Conservation (phyloP, 2,113 vertebrate species). For the Cyprinodon variegatus region DNA sequence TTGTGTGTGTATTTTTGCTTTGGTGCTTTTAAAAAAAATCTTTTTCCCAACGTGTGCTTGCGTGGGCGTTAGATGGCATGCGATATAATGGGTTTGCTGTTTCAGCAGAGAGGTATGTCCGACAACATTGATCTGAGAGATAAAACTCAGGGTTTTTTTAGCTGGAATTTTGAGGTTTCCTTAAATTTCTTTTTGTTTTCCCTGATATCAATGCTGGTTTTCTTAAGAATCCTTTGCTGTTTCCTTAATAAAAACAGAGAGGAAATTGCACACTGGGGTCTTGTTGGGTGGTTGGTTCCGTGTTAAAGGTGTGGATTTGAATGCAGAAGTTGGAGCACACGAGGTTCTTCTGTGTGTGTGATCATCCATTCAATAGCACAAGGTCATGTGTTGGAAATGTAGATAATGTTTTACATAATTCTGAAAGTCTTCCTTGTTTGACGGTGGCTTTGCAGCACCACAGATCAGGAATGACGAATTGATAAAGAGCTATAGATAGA, state of each 20-base stretch:
- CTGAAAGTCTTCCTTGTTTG: constrained; percentile 63
- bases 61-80: constrained; percentile 37
- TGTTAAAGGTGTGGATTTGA: constrained; percentile 41
- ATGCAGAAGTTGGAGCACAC: constrained; percentile 32
- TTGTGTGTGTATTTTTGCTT: not conserved
- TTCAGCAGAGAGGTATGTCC: constrained; percentile 9
- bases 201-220: not conserved
- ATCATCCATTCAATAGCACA: constrained; percentile 46
- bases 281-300: not conserved
- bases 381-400: constrained; percentile 64
- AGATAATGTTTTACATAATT: constrained; percentile 72
- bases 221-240: constrained; percentile 1
- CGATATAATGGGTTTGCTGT: constrained; percentile 20
- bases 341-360: constrained; percentile 42
- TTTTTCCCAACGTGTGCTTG: not conserved
- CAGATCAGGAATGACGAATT: constrained; percentile 31
- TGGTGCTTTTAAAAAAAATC: not conserved
- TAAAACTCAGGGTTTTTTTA: constrained; percentile 12
- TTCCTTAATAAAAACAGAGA: not conserved
- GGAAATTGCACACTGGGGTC: constrained; percentile 21
- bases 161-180: not conserved
- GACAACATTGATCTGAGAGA: constrained; percentile 10
- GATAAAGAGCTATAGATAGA: constrained; percentile 23
- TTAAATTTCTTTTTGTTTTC: not conserved
- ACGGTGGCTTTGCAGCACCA: constrained; percentile 16